Base-by-base conservation (phyloP, 53 echinoderm and acorn worm genomes). In the Mesocentrotus franciscanus region DNA sequence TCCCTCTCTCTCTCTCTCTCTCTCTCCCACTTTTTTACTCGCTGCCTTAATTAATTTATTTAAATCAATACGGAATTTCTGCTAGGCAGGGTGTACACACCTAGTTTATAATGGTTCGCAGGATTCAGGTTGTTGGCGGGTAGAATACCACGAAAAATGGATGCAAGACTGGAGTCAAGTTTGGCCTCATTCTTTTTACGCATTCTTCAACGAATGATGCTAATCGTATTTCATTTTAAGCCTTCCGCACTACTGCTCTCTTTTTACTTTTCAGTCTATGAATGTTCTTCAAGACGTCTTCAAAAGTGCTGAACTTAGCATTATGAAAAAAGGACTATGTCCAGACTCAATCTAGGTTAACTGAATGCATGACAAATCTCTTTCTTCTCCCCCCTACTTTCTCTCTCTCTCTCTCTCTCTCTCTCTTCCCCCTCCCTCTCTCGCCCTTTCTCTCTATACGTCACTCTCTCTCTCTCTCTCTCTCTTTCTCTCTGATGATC, bases 31-130 rank as follows among this genome's bases (percentile, higher is more conserved):
- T 85, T 4, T 57, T 58, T 85, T 26, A 85, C 85, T 85, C 56
- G 56, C 58, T 66, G 66, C 91, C 91, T 90, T 90, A 90, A 90
- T 90, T 90, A 90, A 90, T 90, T 90, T 64, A 90, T 90, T 66
- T 66, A 64, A 90, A 90, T 90, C 91, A 66, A 90, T 90, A 90
- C 83, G 85, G 85, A 85, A 85, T 85, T 85, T 85, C 57, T 85
- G 57, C 85, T n/a, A 85, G 85, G 85, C 85, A 85, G 56, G 85
- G 85, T 27, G 85, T 85, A 58, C 85, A 85, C 85, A 85, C 85
- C 85, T 85, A n/a, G 26, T 58, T 85, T 27, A 85, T 83, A 85
- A 85, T 85, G 85, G 85, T 57, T 85, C 85, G 85, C 17, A 58
- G 24, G 85, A 85, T 85, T 85, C 85, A 58, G 85, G 85, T 85